Evolutionary conservation across 2,888 invertebrate genomes (phyloP).

Genomic region (Eilema sororculum): DNA sequence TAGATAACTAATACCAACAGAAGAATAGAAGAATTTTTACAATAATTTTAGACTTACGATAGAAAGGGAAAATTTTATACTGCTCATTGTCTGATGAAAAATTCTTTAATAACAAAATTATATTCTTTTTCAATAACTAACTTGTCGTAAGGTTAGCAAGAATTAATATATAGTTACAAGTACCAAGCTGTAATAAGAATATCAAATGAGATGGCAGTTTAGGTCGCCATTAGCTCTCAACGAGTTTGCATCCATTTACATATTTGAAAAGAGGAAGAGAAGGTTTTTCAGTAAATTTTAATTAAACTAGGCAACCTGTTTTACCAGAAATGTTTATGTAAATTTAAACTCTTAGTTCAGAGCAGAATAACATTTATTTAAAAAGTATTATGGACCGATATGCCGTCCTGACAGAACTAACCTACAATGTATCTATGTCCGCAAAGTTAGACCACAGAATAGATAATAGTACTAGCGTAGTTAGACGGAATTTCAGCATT

Average conservation of each 20-base stretch:
- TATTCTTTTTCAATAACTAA: background rate
- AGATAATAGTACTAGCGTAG: no score
- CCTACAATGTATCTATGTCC: background rate
- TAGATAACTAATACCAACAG: no score
- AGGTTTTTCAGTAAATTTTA: conserved; percentile 13
- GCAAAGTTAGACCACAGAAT: no score
- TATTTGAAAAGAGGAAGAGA: conserved; percentile 20
- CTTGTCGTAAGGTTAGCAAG: background rate
- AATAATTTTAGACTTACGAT: background rate
- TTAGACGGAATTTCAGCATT: no score
- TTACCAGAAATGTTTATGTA: conserved; percentile 3
- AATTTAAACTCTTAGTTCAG: background rate
- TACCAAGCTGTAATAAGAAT: conserved; percentile 13
- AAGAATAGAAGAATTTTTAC: no score
- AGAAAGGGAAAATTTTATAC: background rate
- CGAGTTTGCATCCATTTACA: conserved; percentile 33
- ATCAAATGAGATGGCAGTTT: conserved; percentile 8
- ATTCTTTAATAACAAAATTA: background rate
- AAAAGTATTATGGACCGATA: background rate
- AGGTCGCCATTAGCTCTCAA: conserved; percentile 16
- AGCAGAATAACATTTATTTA: background rate
- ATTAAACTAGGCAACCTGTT: background rate
- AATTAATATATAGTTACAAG: conserved; percentile 1
- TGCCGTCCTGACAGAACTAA: background rate
- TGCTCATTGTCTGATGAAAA: background rate